These are phyloP conservation scores for Beris chalybata DNA, from an alignment of 2,888 invertebrate genomes.

Conservation along the genomic window DNA sequence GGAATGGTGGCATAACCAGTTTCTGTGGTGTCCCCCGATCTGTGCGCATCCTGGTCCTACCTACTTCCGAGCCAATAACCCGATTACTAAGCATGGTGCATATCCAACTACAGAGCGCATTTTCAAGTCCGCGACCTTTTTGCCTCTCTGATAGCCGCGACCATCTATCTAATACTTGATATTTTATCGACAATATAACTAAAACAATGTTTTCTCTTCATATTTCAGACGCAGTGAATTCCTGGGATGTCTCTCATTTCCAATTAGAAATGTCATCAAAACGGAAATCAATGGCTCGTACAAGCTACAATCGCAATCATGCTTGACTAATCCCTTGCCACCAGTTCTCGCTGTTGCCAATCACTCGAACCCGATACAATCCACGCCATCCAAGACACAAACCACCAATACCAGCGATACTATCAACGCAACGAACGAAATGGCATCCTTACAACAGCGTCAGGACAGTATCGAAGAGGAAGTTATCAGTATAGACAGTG, in stretches of 20 bases:
- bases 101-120: no score
- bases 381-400: slow-evolving; percentile 14
- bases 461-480: slow-evolving; percentile 56
- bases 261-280: slow-evolving; percentile 77
- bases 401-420: slow-evolving; percentile 29
- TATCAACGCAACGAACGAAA: slow-evolving; percentile 41
- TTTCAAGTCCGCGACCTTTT: no score
- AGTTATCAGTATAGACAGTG: slow-evolving; percentile 51
- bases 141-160: no score
- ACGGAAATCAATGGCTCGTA: slow-evolving; percentile 71
- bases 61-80: no score
- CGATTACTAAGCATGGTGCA: no score
- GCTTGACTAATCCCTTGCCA: slow-evolving; percentile 58
- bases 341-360: slow-evolving; percentile 45
- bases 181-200: no score
- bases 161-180: no score
- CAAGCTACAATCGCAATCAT: slow-evolving; percentile 71
- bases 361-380: slow-evolving; percentile 9
- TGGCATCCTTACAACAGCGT: slow-evolving; percentile 36
- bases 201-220: slow-evolving; percentile 45
- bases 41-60: no score
- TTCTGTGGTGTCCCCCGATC: no score
- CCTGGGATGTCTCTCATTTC: slow-evolving; percentile 91
- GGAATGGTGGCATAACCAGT: no score
- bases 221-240: slow-evolving; percentile 88